phyloP scores from a whole-genome alignment of 2,797 vertebrate genomes.

The Lagocephalus sceleratus region DNA sequence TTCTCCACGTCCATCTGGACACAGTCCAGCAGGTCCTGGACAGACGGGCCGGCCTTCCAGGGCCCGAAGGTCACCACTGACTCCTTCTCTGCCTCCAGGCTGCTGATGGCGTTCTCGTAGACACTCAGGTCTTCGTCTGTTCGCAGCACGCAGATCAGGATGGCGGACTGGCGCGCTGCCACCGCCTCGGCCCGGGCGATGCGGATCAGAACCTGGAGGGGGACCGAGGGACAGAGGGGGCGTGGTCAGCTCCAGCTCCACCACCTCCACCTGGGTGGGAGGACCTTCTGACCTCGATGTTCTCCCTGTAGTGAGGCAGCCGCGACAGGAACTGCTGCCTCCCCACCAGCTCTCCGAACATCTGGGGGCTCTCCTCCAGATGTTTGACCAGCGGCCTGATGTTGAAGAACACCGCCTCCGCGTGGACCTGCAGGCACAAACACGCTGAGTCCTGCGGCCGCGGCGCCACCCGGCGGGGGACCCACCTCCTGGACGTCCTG shows the following conservation, averaged over 20 bases:
- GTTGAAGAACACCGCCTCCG: constrained; percentile 84
- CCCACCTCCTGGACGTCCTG: constrained; percentile 74
- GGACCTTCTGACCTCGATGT: constrained; percentile 82
- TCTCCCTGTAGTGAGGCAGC: constrained; percentile 87
- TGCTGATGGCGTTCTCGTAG: constrained; percentile 73
- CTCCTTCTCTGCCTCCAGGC: constrained; percentile 78
- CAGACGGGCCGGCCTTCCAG: constrained; percentile 78
- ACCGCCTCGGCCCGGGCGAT: constrained; percentile 87
- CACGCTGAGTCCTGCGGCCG: constrained; percentile 4
- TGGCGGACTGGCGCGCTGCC: constrained; percentile 75
- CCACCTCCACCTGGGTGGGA: too few species aligned
- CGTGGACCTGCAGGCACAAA: constrained; percentile 72
- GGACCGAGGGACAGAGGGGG: too few species aligned
- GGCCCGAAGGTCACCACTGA: constrained; percentile 91
- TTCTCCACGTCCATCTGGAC: constrained; percentile 83
- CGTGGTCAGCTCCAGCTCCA: too few species aligned
- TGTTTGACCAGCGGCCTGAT: constrained; percentile 83
- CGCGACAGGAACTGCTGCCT: constrained; percentile 87
- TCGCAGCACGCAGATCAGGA: constrained; percentile 81
- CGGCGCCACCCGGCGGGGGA: neutral
- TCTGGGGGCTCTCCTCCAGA: constrained; percentile 82
- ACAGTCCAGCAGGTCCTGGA: constrained; percentile 84
- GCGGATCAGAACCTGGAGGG: constrained; percentile 85
- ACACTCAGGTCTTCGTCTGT: constrained; percentile 76
- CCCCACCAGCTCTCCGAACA: constrained; percentile 88